phyloP scores from a whole-genome alignment of 2,888 invertebrate genomes.

The Nomada goodeniana region DNA sequence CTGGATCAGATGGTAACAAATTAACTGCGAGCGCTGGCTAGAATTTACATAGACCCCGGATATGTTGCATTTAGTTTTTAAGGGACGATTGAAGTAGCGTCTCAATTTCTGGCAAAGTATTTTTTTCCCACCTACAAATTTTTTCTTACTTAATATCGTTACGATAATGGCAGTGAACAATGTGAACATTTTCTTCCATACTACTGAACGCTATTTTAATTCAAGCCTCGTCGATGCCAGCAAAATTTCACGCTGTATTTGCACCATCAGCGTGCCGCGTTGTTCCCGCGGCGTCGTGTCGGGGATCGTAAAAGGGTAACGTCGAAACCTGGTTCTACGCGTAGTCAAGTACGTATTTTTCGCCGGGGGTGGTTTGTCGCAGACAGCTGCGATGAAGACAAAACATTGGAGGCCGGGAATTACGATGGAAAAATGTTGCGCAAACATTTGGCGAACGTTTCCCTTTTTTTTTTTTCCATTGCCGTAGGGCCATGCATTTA shows the following conservation, averaged over 20 bases:
- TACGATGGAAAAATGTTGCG: conserved; percentile 65
- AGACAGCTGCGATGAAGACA: conserved; percentile 55
- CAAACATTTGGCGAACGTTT: conserved; percentile 71
- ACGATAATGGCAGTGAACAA: no score
- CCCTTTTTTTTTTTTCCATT: background rate
- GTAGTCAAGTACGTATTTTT: conserved; percentile 48
- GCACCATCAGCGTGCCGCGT: background rate
- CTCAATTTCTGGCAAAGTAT: no score
- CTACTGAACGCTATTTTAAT: background rate
- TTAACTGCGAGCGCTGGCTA: no score
- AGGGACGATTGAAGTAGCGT: no score
- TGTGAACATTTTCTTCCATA: background rate
- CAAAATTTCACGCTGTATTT: conserved; percentile 17
- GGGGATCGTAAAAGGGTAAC: conserved; percentile 12
- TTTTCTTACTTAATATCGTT: no score
- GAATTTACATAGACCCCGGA: no score
- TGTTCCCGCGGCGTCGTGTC: conserved; percentile 21
- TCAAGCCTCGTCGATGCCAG: conserved; percentile 4
- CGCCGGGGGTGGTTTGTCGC: conserved; percentile 6
- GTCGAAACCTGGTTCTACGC: conserved; percentile 7
- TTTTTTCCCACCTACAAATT: no score
- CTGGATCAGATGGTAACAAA: background rate
- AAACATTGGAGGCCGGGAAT: conserved; percentile 70
- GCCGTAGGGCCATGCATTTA: background rate
- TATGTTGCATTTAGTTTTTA: background rate